Conservation (phyloP, 2,888 invertebrate genomes). For the Cyaniris semiargus region DNA sequence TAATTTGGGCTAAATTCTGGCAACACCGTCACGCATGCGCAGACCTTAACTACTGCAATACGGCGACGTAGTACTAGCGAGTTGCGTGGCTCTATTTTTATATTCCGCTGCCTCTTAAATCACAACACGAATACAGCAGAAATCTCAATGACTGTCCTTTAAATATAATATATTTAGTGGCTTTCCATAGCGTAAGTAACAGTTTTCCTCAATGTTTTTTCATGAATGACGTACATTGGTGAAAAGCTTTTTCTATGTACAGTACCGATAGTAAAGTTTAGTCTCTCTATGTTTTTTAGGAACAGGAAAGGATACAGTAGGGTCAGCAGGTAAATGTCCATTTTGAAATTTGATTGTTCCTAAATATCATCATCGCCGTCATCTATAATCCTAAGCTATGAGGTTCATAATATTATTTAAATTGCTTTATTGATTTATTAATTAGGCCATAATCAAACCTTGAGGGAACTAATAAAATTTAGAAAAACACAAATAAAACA, state of each 20-base stretch:
- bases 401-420: too few species aligned
- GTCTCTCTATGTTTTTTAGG: too few species aligned
- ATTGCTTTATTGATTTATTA: too few species aligned
- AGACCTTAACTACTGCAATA: slow-evolving; percentile 67
- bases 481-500: not conserved
- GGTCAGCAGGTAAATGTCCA: too few species aligned
- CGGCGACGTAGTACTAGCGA: slow-evolving; percentile 54
- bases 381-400: too few species aligned
- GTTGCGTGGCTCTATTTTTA: slow-evolving; percentile 46
- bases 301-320: too few species aligned
- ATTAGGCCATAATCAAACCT: too few species aligned
- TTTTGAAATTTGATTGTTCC: too few species aligned
- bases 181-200: not conserved
- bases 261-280: too few species aligned
- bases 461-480: too few species aligned
- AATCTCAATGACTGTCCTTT: not conserved
- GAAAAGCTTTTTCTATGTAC: not conserved
- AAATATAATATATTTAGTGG: not conserved
- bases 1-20: slow-evolving; percentile 41
- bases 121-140: slow-evolving; percentile 5
- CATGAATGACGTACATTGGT: not conserved
- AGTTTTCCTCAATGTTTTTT: not conserved
- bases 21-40: slow-evolving; percentile 67
- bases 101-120: slow-evolving; percentile 38
- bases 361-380: too few species aligned